phyloP scores from a whole-genome alignment of 2,113 vertebrate genomes.

The Neodon shergylaensis region DNA sequence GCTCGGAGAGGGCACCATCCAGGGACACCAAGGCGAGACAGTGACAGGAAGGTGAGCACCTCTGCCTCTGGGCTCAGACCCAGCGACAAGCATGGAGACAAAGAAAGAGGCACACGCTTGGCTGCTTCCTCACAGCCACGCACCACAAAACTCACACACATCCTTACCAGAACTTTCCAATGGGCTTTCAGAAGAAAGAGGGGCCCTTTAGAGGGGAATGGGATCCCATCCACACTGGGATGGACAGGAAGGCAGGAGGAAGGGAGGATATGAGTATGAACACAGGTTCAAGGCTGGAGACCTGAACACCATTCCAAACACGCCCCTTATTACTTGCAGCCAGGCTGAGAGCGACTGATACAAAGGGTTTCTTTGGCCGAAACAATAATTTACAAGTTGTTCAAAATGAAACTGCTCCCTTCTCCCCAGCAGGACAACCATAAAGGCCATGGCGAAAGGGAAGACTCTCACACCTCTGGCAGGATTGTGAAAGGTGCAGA shows the following conservation, averaged over 20 bases:
- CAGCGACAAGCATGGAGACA: too few species aligned
- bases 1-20: rapidly evolving
- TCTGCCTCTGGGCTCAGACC: not conserved
- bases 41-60: not conserved
- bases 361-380: not conserved
- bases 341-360: not conserved
- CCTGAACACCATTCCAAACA: not conserved
- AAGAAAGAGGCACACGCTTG: not conserved
- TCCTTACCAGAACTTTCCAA: not conserved
- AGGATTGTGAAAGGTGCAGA: too few species aligned
- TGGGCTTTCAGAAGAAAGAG: not conserved
- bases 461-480: not conserved
- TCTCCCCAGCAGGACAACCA: not conserved
- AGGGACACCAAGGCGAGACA: not conserved
- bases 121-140: not conserved
- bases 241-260: not conserved
- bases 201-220: not conserved
- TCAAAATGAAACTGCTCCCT: not conserved
- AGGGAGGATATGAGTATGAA: not conserved
- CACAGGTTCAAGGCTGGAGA: not conserved
- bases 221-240: too few species aligned
- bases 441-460: not conserved
- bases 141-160: rapidly evolving
- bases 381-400: not conserved
- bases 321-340: too few species aligned